Evolutionary conservation across 2,888 invertebrate species (phyloP).

Genomic region (Synanthedon myopaeformis): DNA sequence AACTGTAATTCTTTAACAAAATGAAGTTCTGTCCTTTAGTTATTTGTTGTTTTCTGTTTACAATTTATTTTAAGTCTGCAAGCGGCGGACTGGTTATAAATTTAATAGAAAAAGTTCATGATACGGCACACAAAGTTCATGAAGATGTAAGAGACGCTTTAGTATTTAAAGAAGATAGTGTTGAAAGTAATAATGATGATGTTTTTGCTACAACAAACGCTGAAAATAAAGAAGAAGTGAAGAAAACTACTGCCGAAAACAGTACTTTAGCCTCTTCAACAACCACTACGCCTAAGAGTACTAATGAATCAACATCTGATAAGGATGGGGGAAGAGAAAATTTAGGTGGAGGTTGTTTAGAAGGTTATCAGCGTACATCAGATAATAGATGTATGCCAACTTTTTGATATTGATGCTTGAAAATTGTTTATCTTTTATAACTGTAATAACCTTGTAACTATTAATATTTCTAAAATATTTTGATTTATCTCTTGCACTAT

Average conservation of each 20-base stretch:
- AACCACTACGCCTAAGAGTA: slow-evolving; percentile 8
- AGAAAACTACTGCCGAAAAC: slow-evolving; percentile 1
- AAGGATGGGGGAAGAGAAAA: slow-evolving; percentile 38
- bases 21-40: slow-evolving; percentile 27
- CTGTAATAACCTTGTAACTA: too few relatives aligned
- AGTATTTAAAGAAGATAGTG: neutral
- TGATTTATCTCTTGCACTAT: too few relatives aligned
- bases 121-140: slow-evolving; percentile 17
- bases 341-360: slow-evolving; percentile 32
- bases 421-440: too few relatives aligned
- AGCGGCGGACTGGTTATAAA: slow-evolving; percentile 20
- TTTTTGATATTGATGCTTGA: slow-evolving; percentile 9
- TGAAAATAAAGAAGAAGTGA: neutral
- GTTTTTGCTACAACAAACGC: neutral
- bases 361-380: slow-evolving; percentile 35
- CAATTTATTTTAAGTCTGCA: slow-evolving; percentile 14
- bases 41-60: slow-evolving; percentile 20
- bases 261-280: slow-evolving; percentile 1
- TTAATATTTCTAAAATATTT: too few relatives aligned
- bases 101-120: slow-evolving; percentile 23
- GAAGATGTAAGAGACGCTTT: slow-evolving; percentile 19
- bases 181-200: neutral
- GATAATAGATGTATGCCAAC: slow-evolving; percentile 49
- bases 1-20: slow-evolving; percentile 4
- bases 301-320: neutral